Evolutionary conservation across 2,888 invertebrate genomes (phyloP).

Genomic region (Himalopsyche tibetana): DNA sequence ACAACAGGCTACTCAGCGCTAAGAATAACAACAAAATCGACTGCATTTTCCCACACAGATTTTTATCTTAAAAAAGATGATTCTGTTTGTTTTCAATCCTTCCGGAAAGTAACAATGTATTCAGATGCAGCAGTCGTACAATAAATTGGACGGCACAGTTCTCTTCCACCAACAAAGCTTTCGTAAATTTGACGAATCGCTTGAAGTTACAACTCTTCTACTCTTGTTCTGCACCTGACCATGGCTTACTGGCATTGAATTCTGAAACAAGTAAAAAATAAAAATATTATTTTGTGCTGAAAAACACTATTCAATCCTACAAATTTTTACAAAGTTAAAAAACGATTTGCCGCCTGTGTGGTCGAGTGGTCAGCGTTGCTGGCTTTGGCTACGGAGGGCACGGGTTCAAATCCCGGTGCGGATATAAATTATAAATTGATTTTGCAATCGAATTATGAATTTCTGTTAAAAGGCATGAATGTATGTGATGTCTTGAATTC

Average conservation of each 20-base stretch:
- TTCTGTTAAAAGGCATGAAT: no score
- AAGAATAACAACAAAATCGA: constrained; percentile 33
- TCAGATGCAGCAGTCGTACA: constrained; percentile 25
- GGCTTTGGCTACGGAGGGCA: no score
- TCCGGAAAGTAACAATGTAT: background rate
- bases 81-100: background rate
- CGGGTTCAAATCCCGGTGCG: no score
- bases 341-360: no score
- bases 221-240: background rate
- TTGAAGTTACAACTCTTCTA: constrained; percentile 6
- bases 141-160: background rate
- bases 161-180: background rate
- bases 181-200: constrained; percentile 16
- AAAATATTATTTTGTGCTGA: no score
- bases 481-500: no score
- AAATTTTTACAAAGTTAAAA: no score
- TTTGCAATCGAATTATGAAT: no score
- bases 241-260: constrained; percentile 28
- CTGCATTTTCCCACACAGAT: background rate
- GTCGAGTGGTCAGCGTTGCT: no score
- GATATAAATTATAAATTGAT: no score
- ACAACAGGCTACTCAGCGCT: constrained; percentile 43
- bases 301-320: no score
- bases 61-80: background rate
- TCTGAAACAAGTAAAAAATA: background rate